phyloP scores from a whole-genome alignment of 2,113 vertebrate genomes.

The Dicerorhinus sumatrensis region DNA sequence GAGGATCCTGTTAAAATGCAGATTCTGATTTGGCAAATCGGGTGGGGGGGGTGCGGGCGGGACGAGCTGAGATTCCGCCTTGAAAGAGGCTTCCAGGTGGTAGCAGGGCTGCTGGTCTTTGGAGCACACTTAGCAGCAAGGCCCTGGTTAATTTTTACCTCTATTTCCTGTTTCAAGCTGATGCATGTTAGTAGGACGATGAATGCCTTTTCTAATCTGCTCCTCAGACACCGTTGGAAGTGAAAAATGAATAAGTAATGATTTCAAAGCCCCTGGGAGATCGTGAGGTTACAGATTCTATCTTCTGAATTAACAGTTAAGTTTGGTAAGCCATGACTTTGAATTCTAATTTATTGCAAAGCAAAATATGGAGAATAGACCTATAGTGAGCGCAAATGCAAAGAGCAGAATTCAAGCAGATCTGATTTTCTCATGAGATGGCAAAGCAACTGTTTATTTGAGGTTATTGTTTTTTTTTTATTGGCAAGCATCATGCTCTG shows the following conservation, averaged over 20 bases:
- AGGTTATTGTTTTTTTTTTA: neutral
- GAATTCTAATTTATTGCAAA: neutral
- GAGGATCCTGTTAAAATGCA: neutral
- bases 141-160: neutral
- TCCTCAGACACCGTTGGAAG: neutral
- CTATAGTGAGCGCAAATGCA: neutral
- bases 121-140: neutral
- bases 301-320: slow-evolving; percentile 11
- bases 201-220: slow-evolving; percentile 38
- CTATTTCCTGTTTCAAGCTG: neutral
- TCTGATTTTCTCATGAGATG: neutral
- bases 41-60: neutral
- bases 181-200: neutral
- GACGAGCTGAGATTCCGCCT: neutral
- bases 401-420: neutral
- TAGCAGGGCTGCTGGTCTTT: neutral
- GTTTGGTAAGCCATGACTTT: neutral
- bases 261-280: slow-evolving; percentile 1
- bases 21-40: neutral
- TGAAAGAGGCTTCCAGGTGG: neutral
- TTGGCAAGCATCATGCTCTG: neutral
- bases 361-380: neutral
- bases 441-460: neutral
- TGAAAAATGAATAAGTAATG: slow-evolving; percentile 32
- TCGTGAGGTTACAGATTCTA: neutral